These are phyloP conservation scores for Mesembrinibis cayennensis DNA, from an alignment of 2,113 vertebrate genomes.

Conservation along the genomic window DNA sequence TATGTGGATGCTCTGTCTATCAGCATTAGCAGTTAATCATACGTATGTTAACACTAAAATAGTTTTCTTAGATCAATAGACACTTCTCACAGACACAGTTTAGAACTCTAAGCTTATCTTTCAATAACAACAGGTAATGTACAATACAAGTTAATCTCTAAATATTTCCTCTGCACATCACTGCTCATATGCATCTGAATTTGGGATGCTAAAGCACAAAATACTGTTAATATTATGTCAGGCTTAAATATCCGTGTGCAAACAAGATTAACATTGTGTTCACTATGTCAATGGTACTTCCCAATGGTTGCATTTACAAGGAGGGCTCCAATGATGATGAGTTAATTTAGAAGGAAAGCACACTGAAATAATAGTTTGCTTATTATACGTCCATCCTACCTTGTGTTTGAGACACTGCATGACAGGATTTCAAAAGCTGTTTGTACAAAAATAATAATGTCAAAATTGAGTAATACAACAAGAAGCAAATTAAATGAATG, in stretches of 20 bases:
- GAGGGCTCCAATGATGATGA: constrained; percentile 33
- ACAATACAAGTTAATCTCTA: constrained; percentile 13
- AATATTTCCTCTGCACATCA: constrained; percentile 12
- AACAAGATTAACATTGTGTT: constrained; percentile 40
- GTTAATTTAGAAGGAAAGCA: constrained; percentile 70
- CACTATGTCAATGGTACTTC: constrained; percentile 41
- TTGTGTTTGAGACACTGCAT: constrained; percentile 96
- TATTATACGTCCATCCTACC: constrained; percentile 85
- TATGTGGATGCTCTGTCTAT: background rate
- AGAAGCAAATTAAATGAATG: constrained; percentile 89
- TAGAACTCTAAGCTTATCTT: background rate
- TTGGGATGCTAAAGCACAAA: constrained; percentile 57
- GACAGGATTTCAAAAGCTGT: constrained; percentile 99
- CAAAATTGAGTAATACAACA: constrained; percentile 82
- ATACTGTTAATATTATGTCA: constrained; percentile 26
- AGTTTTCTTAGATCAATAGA: background rate
- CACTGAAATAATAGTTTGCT: constrained; percentile 67
- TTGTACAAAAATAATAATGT: constrained; percentile 89
- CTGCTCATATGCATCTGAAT: background rate
- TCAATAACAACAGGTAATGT: background rate
- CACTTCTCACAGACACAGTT: background rate
- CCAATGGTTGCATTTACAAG: constrained; percentile 37
- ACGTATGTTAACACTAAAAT: background rate
- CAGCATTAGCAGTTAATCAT: constrained; percentile 14
- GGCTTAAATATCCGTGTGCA: constrained; percentile 46